These are phyloP conservation scores for Coptodon bakossiorum DNA, from an alignment of 2,113 vertebrate species.

Conservation along the genomic window DNA sequence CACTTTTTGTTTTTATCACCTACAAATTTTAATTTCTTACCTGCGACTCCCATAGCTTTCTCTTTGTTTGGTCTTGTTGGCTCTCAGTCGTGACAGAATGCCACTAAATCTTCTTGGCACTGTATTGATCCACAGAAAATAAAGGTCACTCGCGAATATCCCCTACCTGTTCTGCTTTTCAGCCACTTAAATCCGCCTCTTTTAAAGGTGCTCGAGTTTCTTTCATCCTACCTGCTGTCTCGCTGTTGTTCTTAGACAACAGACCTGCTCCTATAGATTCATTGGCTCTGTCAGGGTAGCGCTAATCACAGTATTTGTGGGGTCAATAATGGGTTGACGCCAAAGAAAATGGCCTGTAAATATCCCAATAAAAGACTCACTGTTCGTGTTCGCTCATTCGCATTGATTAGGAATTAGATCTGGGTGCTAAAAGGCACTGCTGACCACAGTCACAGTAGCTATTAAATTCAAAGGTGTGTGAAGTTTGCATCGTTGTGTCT, in stretches of 20 bases:
- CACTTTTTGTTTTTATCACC: neutral
- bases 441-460: neutral
- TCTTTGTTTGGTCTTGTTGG: neutral
- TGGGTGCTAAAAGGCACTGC: neutral
- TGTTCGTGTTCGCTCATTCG: neutral
- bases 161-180: conserved; percentile 3
- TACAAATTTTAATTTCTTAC: neutral
- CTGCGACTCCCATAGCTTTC: neutral
- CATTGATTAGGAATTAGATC: conserved; percentile 48
- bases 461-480: neutral
- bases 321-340: conserved; percentile 31
- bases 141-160: conserved; percentile 41
- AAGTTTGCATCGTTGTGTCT: neutral
- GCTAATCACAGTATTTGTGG: conserved; percentile 42
- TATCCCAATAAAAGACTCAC: conserved; percentile 27
- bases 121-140: conserved; percentile 39
- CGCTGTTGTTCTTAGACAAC: neutral
- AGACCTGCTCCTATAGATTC: neutral
- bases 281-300: conserved; percentile 1
- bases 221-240: neutral
- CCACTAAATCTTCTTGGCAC: conserved; percentile 38
- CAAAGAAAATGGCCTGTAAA: conserved; percentile 40
- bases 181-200: conserved; percentile 1
- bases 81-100: neutral
- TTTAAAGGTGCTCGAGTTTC: neutral